Conservation (phyloP, 1,140 invertebrate genomes). For the Ceratitis capitata region DNA sequence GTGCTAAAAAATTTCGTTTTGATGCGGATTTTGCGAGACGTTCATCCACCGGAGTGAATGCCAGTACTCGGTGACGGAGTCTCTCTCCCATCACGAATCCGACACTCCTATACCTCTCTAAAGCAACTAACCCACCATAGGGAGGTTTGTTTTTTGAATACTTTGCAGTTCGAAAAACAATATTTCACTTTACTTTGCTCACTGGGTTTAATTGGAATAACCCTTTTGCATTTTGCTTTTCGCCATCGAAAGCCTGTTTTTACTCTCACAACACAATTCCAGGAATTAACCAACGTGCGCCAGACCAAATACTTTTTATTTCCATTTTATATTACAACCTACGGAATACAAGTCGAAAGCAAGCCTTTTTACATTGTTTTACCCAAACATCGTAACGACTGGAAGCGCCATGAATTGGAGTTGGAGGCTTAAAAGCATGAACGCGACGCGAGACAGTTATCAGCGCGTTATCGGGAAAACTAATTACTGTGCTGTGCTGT, state of each 20-base stretch:
- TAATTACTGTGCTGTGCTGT: slow-evolving; percentile 49
- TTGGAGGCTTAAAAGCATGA: slow-evolving; percentile 37
- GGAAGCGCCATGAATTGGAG: background rate
- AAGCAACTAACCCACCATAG: too few species aligned
- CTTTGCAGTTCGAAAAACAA: too few species aligned
- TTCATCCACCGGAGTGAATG: background rate
- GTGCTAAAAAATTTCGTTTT: too few species aligned
- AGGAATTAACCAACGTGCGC: background rate
- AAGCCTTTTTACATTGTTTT: background rate
- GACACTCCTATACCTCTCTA: too few species aligned
- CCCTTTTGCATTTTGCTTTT: background rate
- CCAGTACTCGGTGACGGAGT: background rate
- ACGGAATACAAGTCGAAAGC: background rate
- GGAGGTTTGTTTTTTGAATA: too few species aligned
- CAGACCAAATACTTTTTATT: background rate
- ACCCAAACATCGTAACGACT: background rate
- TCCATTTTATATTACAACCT: background rate
- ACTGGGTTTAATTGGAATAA: background rate
- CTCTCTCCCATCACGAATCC: too few species aligned
- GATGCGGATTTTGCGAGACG: too few species aligned
- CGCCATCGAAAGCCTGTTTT: background rate
- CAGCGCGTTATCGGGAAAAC: slow-evolving; percentile 53
- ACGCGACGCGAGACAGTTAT: slow-evolving; percentile 45
- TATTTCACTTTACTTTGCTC: background rate
- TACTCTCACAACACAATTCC: background rate